A percentile compares a stretch with the other conserved stretches of the same genome.
phyloP scores from a whole-genome alignment of 1,140 invertebrate genomes.

The Chlorops oryzae region DNA sequence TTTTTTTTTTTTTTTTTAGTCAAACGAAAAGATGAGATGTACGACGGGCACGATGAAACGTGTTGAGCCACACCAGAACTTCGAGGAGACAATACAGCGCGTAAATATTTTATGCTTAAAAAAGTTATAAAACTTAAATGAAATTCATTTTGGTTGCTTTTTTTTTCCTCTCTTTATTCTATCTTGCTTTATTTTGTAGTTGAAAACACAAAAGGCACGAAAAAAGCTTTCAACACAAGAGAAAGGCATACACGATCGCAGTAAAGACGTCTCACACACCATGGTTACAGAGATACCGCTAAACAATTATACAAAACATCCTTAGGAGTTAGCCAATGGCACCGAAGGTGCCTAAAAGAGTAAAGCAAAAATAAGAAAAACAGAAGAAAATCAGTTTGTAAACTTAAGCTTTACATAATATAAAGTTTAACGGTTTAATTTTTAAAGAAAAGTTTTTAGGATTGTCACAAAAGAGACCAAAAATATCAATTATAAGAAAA shows the following conservation, averaged over 20 bases:
- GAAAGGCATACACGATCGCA: constrained; percentile 38
- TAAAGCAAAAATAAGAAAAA: too few species aligned
- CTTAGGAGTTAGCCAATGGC: too few species aligned
- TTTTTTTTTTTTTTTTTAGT: too few species aligned
- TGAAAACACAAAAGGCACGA: constrained; percentile 44
- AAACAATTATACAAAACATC: constrained; percentile 46
- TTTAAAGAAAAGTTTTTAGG: too few species aligned
- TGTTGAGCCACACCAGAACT: constrained; percentile 44
- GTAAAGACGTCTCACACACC: constrained; percentile 38
- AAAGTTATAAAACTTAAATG: background rate
- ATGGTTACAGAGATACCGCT: constrained; percentile 39
- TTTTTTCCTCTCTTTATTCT: background rate
- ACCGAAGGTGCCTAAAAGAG: too few species aligned
- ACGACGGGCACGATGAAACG: constrained; percentile 42
- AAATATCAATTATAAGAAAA: too few species aligned
- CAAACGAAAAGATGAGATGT: constrained; percentile 24
- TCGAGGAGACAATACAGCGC: constrained; percentile 46
- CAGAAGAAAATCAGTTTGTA: too few species aligned
- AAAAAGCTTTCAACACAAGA: constrained; percentile 36
- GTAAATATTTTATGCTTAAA: constrained; percentile 25
- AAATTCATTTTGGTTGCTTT: background rate
- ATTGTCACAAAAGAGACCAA: too few species aligned
- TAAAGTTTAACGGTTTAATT: too few species aligned
- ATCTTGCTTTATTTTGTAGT: constrained; percentile 16
- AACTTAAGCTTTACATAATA: too few species aligned